Base-by-base conservation (phyloP, 2,888 invertebrate genomes). In the Choreutis nemorana region DNA sequence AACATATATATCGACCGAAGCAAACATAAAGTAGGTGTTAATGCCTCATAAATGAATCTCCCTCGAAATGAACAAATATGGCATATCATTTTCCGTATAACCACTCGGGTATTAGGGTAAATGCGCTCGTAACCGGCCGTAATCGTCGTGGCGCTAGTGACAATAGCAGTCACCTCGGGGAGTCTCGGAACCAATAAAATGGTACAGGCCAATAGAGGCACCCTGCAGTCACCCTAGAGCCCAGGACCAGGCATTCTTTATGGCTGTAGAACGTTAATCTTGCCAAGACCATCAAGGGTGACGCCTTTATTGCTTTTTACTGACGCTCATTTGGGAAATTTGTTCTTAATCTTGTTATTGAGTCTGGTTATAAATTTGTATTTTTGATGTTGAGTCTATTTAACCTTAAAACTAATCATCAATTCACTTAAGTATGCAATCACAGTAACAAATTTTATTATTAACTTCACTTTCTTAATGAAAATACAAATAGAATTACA, bases 121-220 rank as follows among this genome's bases (percentile, higher is more conserved):
- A 48, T 44, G 45, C 38, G 33, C 44, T 48, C 43, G 45, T 50
- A 42, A 51, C 48, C 48, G 43, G 37, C 31, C 8, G 13, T 23
- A 23, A 23, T 23, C 23, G 23, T 14, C 33, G 31, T 37, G 41
- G 39, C 49, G 43, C 48, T 49, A 37, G 44, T 42, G 40, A 51
- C 48, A 57, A 49, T 50, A 36, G 39, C 33, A 38, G 38, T 29
- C 55, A 48, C 59, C 57, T 54, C 55, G 60, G 58, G 63, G 48
- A 53, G 39, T 56, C 55, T 49, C 55, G 58, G 55, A 51, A 48
- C 62, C 70, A 75, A 73, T 72, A 71, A 72, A 65, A 65, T 47
- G 45, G 58, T 59, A 70, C 68, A 71, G n/a, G n/a, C n/a, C n/a
- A n/a, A n/a, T n/a, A n/a, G 61, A 49, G 60, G 40, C 55, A 26